These are phyloP conservation scores for Tetramorium simillimum DNA, from an alignment of 1,140 invertebrate genomes.

Conservation along the genomic window DNA sequence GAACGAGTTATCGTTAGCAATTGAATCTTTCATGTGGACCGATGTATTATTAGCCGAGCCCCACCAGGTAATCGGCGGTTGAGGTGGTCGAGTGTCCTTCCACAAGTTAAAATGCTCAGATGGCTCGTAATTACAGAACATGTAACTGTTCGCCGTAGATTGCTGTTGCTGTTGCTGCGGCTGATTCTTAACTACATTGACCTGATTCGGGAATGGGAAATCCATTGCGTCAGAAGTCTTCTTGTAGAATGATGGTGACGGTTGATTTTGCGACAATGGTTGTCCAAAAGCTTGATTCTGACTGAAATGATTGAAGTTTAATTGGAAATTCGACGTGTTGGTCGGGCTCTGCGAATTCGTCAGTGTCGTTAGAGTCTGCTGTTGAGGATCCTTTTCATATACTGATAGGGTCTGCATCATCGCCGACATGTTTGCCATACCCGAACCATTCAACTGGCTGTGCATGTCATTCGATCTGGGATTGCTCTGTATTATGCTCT, in stretches of 20 bases:
- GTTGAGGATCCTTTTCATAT: constrained; percentile 74
- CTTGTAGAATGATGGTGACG: constrained; percentile 71
- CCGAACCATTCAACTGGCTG: constrained; percentile 59
- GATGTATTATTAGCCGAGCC: constrained; percentile 39
- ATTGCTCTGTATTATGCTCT: constrained; percentile 62
- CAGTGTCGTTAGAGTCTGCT: constrained; percentile 49
- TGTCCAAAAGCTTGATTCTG: constrained; percentile 71
- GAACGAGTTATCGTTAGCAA: constrained; percentile 66
- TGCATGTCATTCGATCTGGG: constrained; percentile 60
- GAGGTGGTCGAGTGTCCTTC: constrained; percentile 77
- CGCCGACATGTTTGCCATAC: constrained; percentile 48
- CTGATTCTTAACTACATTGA: constrained; percentile 62
- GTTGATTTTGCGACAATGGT: constrained; percentile 70
- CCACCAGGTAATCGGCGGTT: constrained; percentile 79
- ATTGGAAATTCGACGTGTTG: constrained; percentile 60
- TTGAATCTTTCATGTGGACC: constrained; percentile 68
- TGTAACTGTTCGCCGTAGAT: constrained; percentile 66
- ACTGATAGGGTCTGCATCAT: constrained; percentile 63
- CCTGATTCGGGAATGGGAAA: constrained; percentile 70
- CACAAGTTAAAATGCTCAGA: constrained; percentile 77
- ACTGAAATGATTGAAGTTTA: constrained; percentile 72
- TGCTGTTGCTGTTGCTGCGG: constrained; percentile 30
- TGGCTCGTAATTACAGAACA: constrained; percentile 76
- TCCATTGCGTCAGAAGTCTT: constrained; percentile 69
- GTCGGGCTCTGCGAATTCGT: constrained; percentile 64